These are phyloP conservation scores for Leptoclinus maculatus DNA, from an alignment of 2,797 vertebrate genomes.

Conservation along the genomic window DNA sequence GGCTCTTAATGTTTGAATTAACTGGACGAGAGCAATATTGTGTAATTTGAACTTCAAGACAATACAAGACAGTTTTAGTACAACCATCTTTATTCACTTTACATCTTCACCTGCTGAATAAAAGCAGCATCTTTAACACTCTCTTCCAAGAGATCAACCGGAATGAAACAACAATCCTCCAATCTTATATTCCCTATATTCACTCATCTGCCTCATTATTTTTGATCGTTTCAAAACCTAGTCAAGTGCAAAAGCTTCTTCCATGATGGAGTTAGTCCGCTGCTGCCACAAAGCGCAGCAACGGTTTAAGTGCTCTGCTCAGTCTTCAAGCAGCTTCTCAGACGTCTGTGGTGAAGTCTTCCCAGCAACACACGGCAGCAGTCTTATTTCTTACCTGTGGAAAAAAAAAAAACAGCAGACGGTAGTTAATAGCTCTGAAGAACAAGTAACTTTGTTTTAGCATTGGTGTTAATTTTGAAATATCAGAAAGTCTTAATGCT, in stretches of 20 bases:
- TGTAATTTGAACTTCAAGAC: not conserved
- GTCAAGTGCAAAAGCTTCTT: constrained; percentile 4
- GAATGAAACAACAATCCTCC: constrained; percentile 38
- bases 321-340: constrained; percentile 16
- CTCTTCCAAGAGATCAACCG: constrained; percentile 4
- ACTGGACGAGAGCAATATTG: not conserved
- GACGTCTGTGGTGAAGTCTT: constrained; percentile 8
- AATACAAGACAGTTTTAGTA: constrained; percentile 13
- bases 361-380: not conserved
- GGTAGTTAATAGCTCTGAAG: not conserved
- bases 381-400: constrained; percentile 75
- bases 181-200: constrained; percentile 13
- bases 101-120: constrained; percentile 22
- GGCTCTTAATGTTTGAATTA: not conserved
- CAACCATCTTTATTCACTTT: constrained; percentile 66
- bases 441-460: not conserved
- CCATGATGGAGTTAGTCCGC: constrained; percentile 20
- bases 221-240: constrained; percentile 22
- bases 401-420: constrained; percentile 20
- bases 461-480: not conserved
- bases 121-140: constrained; percentile 19
- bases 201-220: constrained; percentile 10
- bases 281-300: constrained; percentile 16
- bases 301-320: constrained; percentile 30
- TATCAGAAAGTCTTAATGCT: not conserved